Conservation (phyloP, 2,797 vertebrate species). For the Argya squamiceps region DNA sequence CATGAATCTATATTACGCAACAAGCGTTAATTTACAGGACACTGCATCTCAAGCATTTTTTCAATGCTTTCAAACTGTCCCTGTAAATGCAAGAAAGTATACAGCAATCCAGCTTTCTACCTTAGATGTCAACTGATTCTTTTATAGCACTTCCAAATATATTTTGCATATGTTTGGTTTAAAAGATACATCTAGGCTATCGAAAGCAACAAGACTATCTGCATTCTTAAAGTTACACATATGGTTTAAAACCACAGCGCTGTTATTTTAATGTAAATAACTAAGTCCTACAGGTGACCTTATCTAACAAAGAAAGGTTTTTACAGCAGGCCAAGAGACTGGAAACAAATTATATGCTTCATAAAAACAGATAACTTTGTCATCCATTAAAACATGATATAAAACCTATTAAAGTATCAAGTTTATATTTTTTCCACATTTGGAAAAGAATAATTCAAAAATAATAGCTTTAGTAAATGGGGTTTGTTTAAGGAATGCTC, state of each 20-base stretch:
- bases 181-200: neutral
- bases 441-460: neutral
- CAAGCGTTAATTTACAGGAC: neutral
- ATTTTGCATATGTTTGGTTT: neutral
- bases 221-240: neutral
- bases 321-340: neutral
- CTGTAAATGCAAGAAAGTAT: neutral
- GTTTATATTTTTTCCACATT: slow-evolving; percentile 6
- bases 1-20: neutral
- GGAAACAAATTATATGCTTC: neutral
- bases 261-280: slow-evolving; percentile 15
- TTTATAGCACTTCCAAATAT: slow-evolving; percentile 23
- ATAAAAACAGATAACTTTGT: neutral
- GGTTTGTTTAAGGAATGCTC: neutral
- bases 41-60: neutral
- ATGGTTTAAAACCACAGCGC: neutral
- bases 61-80: neutral
- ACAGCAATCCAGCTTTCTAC: neutral
- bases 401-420: slow-evolving; percentile 20
- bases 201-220: slow-evolving; percentile 17
- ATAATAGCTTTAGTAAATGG: neutral
- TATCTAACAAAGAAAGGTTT: slow-evolving; percentile 2
- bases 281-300: slow-evolving; percentile 17
- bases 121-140: neutral
- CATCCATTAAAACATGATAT: neutral